phyloP scores from a whole-genome alignment of 2,797 vertebrate species.

The Stomatorhinus walkeri region DNA sequence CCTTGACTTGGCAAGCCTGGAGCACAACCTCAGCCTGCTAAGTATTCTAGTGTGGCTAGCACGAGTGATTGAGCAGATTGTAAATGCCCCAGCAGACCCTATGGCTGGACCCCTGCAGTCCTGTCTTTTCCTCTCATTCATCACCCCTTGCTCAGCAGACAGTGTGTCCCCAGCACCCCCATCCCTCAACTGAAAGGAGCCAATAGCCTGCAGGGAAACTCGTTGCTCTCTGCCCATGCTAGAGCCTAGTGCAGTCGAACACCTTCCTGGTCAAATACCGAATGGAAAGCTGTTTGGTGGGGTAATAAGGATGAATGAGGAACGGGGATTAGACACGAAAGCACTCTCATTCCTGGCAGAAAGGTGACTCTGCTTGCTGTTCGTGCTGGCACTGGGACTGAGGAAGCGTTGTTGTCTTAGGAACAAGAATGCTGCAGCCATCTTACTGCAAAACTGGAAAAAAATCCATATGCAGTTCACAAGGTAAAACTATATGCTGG shows the following conservation, averaged over 20 bases:
- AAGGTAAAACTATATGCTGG: neutral
- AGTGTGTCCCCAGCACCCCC: neutral
- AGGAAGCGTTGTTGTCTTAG: neutral
- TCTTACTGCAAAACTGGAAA: neutral
- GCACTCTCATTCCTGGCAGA: neutral
- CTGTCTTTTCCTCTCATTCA: neutral
- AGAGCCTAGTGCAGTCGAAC: neutral
- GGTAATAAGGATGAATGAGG: constrained; percentile 17
- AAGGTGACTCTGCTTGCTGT: neutral
- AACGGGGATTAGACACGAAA: neutral
- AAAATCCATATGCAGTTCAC: neutral
- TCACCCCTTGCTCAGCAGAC: constrained; percentile 1
- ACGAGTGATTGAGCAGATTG: neutral
- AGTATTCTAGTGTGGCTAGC: neutral
- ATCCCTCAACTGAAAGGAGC: neutral
- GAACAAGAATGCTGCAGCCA: neutral
- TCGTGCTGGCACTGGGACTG: neutral
- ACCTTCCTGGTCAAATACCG: neutral
- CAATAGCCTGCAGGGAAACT: neutral
- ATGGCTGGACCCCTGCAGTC: neutral
- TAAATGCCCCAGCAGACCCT: constrained; percentile 4
- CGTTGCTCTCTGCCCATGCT: neutral
- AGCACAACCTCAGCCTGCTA: neutral
- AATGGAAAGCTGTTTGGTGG: neutral
- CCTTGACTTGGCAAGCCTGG: neutral